These are phyloP conservation scores for Plectus sambesii DNA, from an alignment of 1,140 invertebrate species.

Conservation along the genomic window DNA sequence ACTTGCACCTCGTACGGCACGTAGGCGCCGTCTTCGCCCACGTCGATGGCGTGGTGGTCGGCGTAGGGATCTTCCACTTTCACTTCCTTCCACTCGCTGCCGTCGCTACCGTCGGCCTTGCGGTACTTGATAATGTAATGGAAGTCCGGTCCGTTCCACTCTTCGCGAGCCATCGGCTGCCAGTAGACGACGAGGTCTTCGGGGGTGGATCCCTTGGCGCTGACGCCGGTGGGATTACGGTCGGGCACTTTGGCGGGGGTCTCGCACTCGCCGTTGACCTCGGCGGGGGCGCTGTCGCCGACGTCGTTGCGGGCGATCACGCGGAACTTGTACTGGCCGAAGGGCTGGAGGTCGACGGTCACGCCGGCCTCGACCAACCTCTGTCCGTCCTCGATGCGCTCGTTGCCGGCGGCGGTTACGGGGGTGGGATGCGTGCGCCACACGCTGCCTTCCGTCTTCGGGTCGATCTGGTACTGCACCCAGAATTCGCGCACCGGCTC, in stretches of 20 bases:
- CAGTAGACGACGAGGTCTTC: constrained; percentile 84
- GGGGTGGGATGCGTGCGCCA: constrained; percentile 41
- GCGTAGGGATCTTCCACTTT: constrained; percentile 37
- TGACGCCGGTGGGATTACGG: constrained; percentile 87
- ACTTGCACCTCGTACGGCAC: constrained; percentile 36
- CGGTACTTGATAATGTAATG: constrained; percentile 33
- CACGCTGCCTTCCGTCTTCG: constrained; percentile 29
- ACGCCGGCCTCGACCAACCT: constrained; percentile 24
- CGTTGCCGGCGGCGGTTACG: constrained; percentile 31
- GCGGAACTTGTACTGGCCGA: constrained; percentile 73
- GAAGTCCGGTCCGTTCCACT: constrained; percentile 44
- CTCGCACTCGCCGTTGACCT: constrained; percentile 60
- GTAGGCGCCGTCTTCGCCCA: constrained; percentile 35
- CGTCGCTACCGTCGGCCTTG: constrained; percentile 18
- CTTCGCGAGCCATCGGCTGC: constrained; percentile 40
- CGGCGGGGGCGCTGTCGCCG: constrained; percentile 68
- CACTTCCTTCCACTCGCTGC: constrained; percentile 31
- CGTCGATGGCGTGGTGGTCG: constrained; percentile 31
- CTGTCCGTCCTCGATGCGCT: constrained; percentile 25
- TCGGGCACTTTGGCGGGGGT: constrained; percentile 73
- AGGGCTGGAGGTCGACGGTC: constrained; percentile 37
- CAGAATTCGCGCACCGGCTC: constrained; percentile 43
- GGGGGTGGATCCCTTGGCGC: constrained; percentile 71
- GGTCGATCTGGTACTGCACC: constrained; percentile 41
- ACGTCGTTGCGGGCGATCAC: constrained; percentile 86